Percentiles rank a stretch among this genome's conserved stretches.
These are phyloP conservation scores for rat (Rattus norvegicus) DNA, from an alignment of 2,113 vertebrate species.

Conservation along the genomic window DNA sequence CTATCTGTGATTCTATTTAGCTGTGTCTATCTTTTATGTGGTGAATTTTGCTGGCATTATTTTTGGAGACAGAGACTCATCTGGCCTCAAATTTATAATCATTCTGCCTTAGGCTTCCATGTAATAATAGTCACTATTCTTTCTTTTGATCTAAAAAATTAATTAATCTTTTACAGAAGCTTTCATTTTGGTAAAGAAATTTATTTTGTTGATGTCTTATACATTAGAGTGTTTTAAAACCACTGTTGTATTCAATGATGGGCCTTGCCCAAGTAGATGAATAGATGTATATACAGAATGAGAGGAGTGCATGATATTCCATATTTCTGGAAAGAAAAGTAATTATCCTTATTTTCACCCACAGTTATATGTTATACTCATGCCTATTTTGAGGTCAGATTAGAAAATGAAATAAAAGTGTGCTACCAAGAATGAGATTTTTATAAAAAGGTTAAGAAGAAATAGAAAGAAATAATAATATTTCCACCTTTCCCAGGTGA, in stretches of 20 bases:
- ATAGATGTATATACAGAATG: background rate
- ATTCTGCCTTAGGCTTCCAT: background rate
- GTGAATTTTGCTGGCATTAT: background rate
- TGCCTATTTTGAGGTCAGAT: background rate
- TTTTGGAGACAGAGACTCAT: background rate
- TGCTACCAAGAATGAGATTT: conserved; percentile 55
- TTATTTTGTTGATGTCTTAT: background rate
- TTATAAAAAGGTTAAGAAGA: conserved; percentile 40
- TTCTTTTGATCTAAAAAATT: background rate
- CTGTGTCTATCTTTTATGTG: background rate
- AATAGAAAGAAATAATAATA: conserved; percentile 1
- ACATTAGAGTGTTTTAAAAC: background rate
- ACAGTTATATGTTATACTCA: background rate
- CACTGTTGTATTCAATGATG: background rate
- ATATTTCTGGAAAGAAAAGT: background rate
- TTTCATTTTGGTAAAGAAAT: background rate
- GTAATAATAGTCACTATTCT: background rate
- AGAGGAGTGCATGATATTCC: background rate
- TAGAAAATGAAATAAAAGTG: background rate
- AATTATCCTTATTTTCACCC: background rate
- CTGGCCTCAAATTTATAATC: background rate
- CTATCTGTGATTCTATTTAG: background rate
- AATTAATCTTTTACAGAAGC: background rate
- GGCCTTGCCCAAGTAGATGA: background rate
- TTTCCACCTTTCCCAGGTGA: background rate